Evolutionary conservation across 2,113 vertebrate species (phyloP).

Genomic region (Athene noctua): DNA sequence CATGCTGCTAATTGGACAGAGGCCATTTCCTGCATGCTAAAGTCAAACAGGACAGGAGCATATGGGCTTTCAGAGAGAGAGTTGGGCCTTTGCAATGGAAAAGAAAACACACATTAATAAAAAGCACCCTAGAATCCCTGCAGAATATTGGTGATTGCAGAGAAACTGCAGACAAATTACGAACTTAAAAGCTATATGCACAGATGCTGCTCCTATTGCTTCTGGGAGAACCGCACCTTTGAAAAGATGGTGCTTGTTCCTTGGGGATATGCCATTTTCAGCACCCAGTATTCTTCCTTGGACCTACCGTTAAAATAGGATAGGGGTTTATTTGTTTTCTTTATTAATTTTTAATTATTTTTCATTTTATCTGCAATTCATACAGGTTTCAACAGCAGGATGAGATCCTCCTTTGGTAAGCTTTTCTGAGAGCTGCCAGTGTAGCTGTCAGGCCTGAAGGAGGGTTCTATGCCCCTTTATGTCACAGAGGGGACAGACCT

Average conservation of each 20-base stretch:
- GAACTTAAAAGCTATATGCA: background rate
- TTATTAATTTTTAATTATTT: slow-evolving; percentile 24
- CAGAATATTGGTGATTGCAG: slow-evolving; percentile 17
- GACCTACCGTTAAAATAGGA: background rate
- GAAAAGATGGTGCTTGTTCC: background rate
- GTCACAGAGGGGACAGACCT: background rate
- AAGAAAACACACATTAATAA: background rate
- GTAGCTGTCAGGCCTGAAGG: background rate
- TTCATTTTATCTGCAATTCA: background rate
- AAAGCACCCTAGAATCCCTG: background rate
- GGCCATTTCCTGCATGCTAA: slow-evolving; percentile 44
- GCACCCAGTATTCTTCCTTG: background rate
- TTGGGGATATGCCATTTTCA: background rate
- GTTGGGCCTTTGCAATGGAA: background rate
- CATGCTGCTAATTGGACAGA: slow-evolving; percentile 61
- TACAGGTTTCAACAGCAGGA: background rate
- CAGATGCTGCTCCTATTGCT: slow-evolving; percentile 28
- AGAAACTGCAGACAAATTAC: background rate
- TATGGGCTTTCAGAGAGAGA: slow-evolving; percentile 45
- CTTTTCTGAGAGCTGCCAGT: background rate
- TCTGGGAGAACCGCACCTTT: background rate
- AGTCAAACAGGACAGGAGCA: slow-evolving; percentile 60
- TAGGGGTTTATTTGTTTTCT: background rate
- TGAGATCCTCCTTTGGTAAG: background rate
- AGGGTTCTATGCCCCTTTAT: fast-evolving